phyloP scores from a whole-genome alignment of 2,888 invertebrate species.

The Barypeithes pellucidus region DNA sequence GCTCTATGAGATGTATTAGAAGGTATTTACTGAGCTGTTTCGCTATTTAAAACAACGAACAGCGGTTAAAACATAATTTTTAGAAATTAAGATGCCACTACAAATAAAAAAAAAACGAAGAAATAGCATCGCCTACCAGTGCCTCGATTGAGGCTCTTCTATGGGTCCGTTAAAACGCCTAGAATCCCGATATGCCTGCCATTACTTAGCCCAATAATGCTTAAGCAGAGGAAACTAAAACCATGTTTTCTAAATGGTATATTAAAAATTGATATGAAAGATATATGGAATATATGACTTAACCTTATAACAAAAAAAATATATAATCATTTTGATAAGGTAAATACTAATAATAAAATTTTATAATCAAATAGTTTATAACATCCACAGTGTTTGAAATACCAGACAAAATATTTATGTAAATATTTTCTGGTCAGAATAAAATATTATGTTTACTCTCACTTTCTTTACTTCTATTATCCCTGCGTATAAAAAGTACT shows the following conservation, averaged over 20 bases:
- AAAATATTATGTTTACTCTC: too few relatives aligned
- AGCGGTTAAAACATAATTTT: conserved; percentile 35
- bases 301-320: background rate
- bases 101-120: background rate
- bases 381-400: background rate
- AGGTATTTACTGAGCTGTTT: background rate
- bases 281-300: background rate
- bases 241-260: background rate
- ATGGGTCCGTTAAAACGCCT: conserved; percentile 26
- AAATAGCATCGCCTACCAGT: conserved; percentile 22
- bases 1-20: too few relatives aligned
- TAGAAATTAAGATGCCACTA: conserved; percentile 25
- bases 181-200: background rate
- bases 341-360: background rate
- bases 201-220: background rate
- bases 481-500: background rate
- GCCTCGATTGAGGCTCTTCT: conserved; percentile 1
- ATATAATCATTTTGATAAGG: background rate
- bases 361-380: background rate
- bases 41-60: conserved; percentile 18
- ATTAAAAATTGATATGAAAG: background rate
- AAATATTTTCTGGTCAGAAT: too few relatives aligned
- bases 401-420: too few relatives aligned
- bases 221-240: conserved; percentile 13
- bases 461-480: too few relatives aligned